Evolutionary conservation across 2,888 invertebrate genomes (phyloP), one percentile per base, ranked within the genome.

Genomic region (Neelides folsomi): DNA sequence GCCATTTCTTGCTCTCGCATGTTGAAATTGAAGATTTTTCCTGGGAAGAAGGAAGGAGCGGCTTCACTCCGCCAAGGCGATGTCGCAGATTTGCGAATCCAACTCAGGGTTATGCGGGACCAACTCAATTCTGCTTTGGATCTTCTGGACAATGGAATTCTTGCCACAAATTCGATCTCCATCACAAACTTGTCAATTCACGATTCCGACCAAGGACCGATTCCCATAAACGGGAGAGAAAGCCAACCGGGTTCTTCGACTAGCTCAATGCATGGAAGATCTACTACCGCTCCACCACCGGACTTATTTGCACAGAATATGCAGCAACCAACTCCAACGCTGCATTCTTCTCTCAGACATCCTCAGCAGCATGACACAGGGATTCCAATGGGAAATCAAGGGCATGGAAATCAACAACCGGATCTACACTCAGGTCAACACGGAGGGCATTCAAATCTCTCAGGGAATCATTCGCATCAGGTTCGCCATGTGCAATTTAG

Each of bases 1-100:
- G 81, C 81, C 34, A 79, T 82, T 60, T 79, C 80, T 65, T 52
- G 52, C 34, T 79, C 78, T 65, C 73, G 79, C 37, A 77, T 80
- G 55, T 69, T 81, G 53, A 80, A 79, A 67, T 70, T 81, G 49
- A 79, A 78, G 59, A 72, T 81, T 51, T 73, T 79, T 67, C 73
- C 74, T 41, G 68, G 67, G 42, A 54, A 57, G 37, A 49, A 50
- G 3, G 53, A 53, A 9, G n/a, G n/a, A n/a, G n/a, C n/a, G n/a
- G n/a, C n/a, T n/a, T n/a, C n/a, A n/a, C n/a, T n/a, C n/a, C n/a
- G n/a, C n/a, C 43, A 52, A 12, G 44, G n/a, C 9, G 44, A 51
- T 62, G 67, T 76, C 18, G 71, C 69, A 56, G 69, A 72, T 55
- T 69, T 79, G 39, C 72, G 75, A 41, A 66, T 66, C 47, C 75